phyloP scores from a whole-genome alignment of 2,797 vertebrate species.

The Fundulus diaphanus region DNA sequence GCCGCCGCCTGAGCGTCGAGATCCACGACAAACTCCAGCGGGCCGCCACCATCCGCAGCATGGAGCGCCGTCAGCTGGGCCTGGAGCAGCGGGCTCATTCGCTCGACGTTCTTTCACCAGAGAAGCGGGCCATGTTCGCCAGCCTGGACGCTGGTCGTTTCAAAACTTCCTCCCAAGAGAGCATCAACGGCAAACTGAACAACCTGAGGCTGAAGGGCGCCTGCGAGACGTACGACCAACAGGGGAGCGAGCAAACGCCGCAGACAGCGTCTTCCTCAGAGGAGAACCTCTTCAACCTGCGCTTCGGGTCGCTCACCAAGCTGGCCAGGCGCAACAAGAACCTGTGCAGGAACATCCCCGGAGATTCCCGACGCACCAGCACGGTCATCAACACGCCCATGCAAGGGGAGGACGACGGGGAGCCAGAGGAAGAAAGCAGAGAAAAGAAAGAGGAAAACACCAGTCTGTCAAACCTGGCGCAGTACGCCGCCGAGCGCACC shows the following conservation, averaged over 20 bases:
- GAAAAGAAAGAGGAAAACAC: conserved; percentile 85
- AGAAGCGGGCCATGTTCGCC: conserved; percentile 93
- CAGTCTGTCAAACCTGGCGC: conserved; percentile 86
- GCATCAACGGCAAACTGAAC: conserved; percentile 94
- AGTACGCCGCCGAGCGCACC: conserved; percentile 80
- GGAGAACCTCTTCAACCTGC: conserved; percentile 94
- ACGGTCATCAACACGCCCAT: conserved; percentile 83
- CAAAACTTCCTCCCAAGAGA: conserved; percentile 97
- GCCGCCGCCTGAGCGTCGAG: conserved; percentile 93
- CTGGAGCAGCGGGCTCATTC: conserved; percentile 96
- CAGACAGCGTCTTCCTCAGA: conserved; percentile 83
- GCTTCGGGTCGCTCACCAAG: conserved; percentile 91
- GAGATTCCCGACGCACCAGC: conserved; percentile 87
- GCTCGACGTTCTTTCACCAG: conserved; percentile 95
- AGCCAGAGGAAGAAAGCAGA: conserved; percentile 80
- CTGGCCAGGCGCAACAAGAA: conserved; percentile 90
- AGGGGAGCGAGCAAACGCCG: conserved; percentile 73
- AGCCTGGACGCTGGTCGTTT: conserved; percentile 90
- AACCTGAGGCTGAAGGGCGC: conserved; percentile 90
- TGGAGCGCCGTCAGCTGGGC: conserved; percentile 94
- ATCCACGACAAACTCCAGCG: conserved; percentile 97
- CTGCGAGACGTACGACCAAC: conserved; percentile 83
- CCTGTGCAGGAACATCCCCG: conserved; percentile 88
- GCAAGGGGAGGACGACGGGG: conserved; percentile 85
- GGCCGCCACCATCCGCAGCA: conserved; percentile 96